Evolutionary conservation across 2,797 vertebrate species (phyloP).

Genomic region (Scarus forsteni): DNA sequence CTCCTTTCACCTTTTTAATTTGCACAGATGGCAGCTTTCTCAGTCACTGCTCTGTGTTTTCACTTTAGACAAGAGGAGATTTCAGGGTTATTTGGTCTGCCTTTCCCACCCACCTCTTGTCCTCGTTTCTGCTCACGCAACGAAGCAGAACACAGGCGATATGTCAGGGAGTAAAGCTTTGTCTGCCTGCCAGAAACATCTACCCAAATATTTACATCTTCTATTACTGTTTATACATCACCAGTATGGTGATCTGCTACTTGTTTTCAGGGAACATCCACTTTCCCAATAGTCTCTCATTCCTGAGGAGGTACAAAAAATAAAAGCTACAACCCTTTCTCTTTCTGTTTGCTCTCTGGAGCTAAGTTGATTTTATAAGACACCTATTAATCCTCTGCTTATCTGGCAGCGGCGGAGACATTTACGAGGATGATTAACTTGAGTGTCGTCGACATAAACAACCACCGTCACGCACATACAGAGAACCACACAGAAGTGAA

Average conservation of each 20-base stretch:
- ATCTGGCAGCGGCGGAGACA: conserved; percentile 50
- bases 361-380: conserved; percentile 57
- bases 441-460: conserved; percentile 60
- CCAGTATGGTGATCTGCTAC: conserved; percentile 85
- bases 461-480: conserved; percentile 42
- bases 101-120: conserved; percentile 76
- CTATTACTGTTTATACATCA: conserved; percentile 95
- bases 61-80: conserved; percentile 76
- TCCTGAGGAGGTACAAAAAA: conserved; percentile 53
- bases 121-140: conserved; percentile 83
- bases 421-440: conserved; percentile 73
- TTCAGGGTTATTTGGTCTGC: conserved; percentile 81
- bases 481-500: conserved; percentile 38
- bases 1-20: conserved; percentile 73
- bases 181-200: conserved; percentile 89
- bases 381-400: conserved; percentile 69
- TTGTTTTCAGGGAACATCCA: conserved; percentile 85
- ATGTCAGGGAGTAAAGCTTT: conserved; percentile 85
- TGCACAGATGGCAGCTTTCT: conserved; percentile 80
- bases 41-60: conserved; percentile 79
- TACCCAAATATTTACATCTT: conserved; percentile 98
- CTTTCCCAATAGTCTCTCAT: conserved; percentile 73
- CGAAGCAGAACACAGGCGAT: conserved; percentile 83
- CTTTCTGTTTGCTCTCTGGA: conserved; percentile 54
- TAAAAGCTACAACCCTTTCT: conserved; percentile 29